Evolutionary conservation across 64 coral and sea anemone species (phyloP).

Genomic region (Montipora foliosa): DNA sequence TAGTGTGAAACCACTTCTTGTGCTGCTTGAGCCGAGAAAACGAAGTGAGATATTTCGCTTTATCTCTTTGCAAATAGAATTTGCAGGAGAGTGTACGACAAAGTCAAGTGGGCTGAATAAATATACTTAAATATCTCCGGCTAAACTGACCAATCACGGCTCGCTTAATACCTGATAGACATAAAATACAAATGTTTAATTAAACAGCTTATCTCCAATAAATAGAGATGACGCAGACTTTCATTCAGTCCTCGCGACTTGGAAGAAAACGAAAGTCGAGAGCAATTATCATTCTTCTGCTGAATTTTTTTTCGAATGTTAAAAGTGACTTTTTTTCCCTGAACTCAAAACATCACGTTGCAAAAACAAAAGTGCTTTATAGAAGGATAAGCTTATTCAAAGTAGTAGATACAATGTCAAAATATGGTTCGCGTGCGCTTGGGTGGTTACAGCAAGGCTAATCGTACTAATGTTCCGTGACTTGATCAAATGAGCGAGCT

Average conservation of each 20-base stretch:
- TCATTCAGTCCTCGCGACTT: not conserved
- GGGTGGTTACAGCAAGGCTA: not conserved
- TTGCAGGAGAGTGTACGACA: too few relatives aligned
- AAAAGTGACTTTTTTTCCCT: not conserved
- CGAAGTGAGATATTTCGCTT: too few relatives aligned
- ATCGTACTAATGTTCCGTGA: slow-evolving; percentile 33
- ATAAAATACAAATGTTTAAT: too few relatives aligned
- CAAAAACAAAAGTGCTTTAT: not conserved
- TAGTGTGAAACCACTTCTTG: not conserved
- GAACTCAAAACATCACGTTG: not conserved
- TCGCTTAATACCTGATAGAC: too few relatives aligned
- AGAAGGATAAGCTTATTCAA: not conserved
- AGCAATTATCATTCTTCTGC: not conserved
- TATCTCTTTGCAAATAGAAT: too few relatives aligned
- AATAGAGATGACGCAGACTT: not conserved
- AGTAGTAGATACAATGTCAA: not conserved
- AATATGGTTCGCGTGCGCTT: not conserved
- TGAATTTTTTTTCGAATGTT: not conserved
- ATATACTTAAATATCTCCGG: too few relatives aligned
- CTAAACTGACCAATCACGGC: too few relatives aligned
- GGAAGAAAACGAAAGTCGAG: not conserved
- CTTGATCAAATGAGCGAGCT: not conserved
- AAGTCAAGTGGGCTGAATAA: too few relatives aligned
- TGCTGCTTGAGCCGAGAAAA: not conserved
- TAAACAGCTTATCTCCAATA: not conserved